Evolutionary conservation across 2,888 invertebrate genomes (phyloP), one percentile per base, ranked within the genome.

Genomic region (Aplocera efformata): DNA sequence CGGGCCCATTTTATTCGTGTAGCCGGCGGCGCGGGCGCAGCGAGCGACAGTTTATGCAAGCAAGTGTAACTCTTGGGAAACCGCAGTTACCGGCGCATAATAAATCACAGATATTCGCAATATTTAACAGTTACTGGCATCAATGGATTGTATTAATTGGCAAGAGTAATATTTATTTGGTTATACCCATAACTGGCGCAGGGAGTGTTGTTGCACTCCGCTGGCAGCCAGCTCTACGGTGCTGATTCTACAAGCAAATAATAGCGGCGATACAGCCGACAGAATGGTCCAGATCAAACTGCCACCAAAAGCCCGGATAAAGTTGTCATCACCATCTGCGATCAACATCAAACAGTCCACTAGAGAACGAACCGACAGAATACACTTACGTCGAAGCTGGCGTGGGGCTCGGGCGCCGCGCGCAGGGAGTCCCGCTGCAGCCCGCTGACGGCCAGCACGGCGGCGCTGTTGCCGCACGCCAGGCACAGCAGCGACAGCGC

Each of bases 401-500:
- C 58, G 38, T 59, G 66, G 3, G 54, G 53, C 7, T 59, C 35
- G 4, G 69, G 68, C 27, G 65, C 72, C 10, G 65, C 54, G 10
- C 80, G 63, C 53, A 60, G 79, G 3, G 90, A 69, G 71, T 92
- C 92, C 9, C 92, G 80, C 60, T 91, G 91, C 53, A 92, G 81
- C 17, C 92, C 88, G 48, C 91, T 89, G 62, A 91, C 88, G 27
- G 92, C 85, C 52, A 92, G 73, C 52, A 92, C 83, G 38, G 92
- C 80, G 21, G 92, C 84, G 59, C 91, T 77, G 82, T 92, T 85
- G 41, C 92, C 85, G 60, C 91, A 79, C 33, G 92, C 90, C 56
- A 91, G 67, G 64, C 90, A 80, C 48, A 91, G 77, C 71, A 92
- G 73, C 48, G 92, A 92, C 54, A 92, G 74, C 13, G 92, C 92